Conservation (phyloP, 1,140 invertebrate species). For the Hycleus phaleratus region DNA sequence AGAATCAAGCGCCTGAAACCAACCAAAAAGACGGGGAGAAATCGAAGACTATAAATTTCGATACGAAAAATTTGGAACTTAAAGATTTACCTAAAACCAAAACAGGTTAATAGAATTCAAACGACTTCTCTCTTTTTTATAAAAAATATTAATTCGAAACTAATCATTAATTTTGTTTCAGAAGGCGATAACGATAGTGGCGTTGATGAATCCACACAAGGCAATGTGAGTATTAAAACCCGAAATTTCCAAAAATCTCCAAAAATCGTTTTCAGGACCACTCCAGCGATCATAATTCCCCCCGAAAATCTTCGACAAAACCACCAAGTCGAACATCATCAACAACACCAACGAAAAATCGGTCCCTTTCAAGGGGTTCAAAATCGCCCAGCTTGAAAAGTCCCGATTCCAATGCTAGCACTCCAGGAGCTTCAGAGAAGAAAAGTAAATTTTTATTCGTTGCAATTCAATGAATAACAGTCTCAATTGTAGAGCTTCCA, state of each 20-base stretch:
- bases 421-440: constrained; percentile 51
- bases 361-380: constrained; percentile 52
- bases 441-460: constrained; percentile 53
- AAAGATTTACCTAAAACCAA: constrained; percentile 17
- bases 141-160: background rate
- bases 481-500: constrained; percentile 59
- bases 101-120: constrained; percentile 18
- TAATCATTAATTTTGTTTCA: constrained; percentile 44
- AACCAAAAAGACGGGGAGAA: background rate
- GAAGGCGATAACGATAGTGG: constrained; percentile 73
- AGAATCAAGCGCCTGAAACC: background rate
- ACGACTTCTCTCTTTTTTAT: background rate
- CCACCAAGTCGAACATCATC: constrained; percentile 48
- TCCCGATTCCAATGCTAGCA: constrained; percentile 52
- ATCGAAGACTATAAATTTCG: background rate
- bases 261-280: constrained; percentile 34
- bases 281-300: constrained; percentile 56
- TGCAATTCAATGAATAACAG: constrained; percentile 2
- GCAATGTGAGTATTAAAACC: constrained; percentile 53
- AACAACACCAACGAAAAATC: constrained; percentile 45
- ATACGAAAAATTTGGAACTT: constrained; percentile 6
- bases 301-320: constrained; percentile 44
- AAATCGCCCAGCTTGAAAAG: constrained; percentile 52
- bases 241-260: background rate
- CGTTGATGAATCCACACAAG: constrained; percentile 66